A percentile compares a stretch with the other conserved stretches of the same genome.
Evolutionary conservation across 2,113 vertebrate genomes (phyloP).

Genomic region (Apodemus sylvaticus): DNA sequence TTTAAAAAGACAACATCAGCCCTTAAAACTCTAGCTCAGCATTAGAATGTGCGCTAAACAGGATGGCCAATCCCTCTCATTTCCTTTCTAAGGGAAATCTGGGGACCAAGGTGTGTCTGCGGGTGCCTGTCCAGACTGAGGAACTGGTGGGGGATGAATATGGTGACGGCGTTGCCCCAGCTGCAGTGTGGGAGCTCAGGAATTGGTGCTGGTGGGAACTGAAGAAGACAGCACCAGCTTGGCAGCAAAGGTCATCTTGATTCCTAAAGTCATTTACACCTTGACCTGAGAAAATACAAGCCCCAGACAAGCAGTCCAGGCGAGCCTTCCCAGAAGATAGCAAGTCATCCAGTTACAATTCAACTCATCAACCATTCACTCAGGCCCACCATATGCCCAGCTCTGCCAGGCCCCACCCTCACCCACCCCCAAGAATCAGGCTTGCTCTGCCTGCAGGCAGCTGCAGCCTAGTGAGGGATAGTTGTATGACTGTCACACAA

Average conservation of each 20-base stretch:
- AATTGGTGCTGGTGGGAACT: neutral
- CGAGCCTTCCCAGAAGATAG: neutral
- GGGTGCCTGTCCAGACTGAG: neutral
- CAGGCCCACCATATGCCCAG: neutral
- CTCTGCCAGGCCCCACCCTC: neutral
- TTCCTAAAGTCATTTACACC: neutral
- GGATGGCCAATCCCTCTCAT: neutral
- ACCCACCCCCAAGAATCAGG: neutral
- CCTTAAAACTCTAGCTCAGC: neutral
- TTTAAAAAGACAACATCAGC: neutral
- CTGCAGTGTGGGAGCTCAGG: neutral
- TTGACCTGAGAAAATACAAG: neutral
- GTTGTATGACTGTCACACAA: neutral
- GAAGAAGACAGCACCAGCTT: neutral
- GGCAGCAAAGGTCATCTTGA: neutral
- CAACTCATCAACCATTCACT: neutral
- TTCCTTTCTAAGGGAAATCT: neutral
- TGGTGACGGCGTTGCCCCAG: neutral
- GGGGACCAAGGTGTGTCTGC: neutral
- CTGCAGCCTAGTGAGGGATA: neutral
- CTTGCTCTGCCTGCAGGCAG: neutral
- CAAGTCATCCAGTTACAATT: neutral
- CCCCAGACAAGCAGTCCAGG: neutral
- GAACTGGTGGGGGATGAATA: neutral
- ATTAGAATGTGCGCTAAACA: neutral